These are phyloP conservation scores for Gibbula magus DNA, from an alignment of 2,888 invertebrate genomes.

Conservation along the genomic window DNA sequence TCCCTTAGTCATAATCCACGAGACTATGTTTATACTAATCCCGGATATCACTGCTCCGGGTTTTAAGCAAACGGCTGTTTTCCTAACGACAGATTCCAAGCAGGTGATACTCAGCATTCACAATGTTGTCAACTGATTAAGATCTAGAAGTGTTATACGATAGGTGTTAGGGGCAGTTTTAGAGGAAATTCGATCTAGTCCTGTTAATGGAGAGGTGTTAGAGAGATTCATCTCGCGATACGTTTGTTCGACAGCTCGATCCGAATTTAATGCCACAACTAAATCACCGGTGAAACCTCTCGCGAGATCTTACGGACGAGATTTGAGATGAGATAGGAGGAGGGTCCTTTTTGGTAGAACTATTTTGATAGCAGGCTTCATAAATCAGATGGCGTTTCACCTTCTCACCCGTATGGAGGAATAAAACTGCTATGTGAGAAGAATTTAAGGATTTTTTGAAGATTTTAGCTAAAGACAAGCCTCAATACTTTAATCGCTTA, in stretches of 20 bases:
- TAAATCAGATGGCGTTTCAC: conserved; percentile 20
- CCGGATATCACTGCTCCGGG: background rate
- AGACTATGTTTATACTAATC: conserved; percentile 7
- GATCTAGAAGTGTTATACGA: conserved; percentile 4
- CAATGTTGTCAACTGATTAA: conserved; percentile 21
- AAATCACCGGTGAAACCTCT: conserved; percentile 7
- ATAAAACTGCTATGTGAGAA: background rate
- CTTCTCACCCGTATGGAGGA: background rate
- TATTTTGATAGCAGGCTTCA: background rate
- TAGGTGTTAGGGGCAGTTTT: conserved; percentile 21
- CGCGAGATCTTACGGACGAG: background rate
- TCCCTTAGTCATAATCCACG: background rate
- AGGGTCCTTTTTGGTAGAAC: background rate
- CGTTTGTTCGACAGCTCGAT: background rate
- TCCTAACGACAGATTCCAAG: background rate
- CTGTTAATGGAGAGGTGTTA: conserved; percentile 9
- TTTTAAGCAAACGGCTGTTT: background rate
- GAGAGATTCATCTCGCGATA: background rate
- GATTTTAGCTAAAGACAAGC: too few species aligned
- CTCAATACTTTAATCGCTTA: too few species aligned
- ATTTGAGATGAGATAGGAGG: conserved; percentile 1
- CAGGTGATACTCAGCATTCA: conserved; percentile 10
- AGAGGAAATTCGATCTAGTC: conserved; percentile 12
- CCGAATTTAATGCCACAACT: conserved; percentile 5
- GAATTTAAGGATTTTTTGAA: too few species aligned